Percentiles rank a stretch among this genome's conserved stretches.
Evolutionary conservation across 1,140 invertebrate species (phyloP).

Genomic region (Oncopeltus fasciatus): DNA sequence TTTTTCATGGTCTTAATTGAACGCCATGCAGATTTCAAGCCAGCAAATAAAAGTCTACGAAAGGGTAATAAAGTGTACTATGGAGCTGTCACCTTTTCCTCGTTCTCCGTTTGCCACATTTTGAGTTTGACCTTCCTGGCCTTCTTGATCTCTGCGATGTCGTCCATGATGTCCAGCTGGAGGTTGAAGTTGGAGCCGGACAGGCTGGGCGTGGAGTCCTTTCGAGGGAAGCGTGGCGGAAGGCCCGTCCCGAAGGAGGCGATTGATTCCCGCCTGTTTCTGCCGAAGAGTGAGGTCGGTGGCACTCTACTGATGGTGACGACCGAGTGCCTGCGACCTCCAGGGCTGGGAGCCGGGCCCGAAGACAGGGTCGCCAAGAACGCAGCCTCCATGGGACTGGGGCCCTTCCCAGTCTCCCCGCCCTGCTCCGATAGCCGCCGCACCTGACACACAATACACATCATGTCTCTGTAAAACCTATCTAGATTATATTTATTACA

Average conservation of each 20-base stretch:
- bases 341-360: constrained; percentile 47
- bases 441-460: constrained; percentile 42
- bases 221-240: constrained; percentile 19
- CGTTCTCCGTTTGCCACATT: constrained; percentile 59
- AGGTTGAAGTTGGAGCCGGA: constrained; percentile 63
- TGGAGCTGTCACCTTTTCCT: constrained; percentile 63
- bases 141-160: constrained; percentile 56
- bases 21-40: no score
- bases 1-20: no score
- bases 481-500: no score
- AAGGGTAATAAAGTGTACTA: no score
- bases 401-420: constrained; percentile 45
- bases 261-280: constrained; percentile 60
- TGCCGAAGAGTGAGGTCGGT: constrained; percentile 47
- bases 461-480: no score
- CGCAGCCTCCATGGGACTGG: constrained; percentile 52
- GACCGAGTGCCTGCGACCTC: constrained; percentile 63
- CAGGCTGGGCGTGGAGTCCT: constrained; percentile 42
- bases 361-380: constrained; percentile 65
- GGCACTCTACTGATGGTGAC: constrained; percentile 69
- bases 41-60: no score
- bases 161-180: constrained; percentile 73
- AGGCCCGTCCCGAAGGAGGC: constrained; percentile 45
- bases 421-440: constrained; percentile 60
- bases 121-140: constrained; percentile 59